phyloP scores from a whole-genome alignment of 2,888 invertebrate species.

The Ditylenchus weischeri region DNA sequence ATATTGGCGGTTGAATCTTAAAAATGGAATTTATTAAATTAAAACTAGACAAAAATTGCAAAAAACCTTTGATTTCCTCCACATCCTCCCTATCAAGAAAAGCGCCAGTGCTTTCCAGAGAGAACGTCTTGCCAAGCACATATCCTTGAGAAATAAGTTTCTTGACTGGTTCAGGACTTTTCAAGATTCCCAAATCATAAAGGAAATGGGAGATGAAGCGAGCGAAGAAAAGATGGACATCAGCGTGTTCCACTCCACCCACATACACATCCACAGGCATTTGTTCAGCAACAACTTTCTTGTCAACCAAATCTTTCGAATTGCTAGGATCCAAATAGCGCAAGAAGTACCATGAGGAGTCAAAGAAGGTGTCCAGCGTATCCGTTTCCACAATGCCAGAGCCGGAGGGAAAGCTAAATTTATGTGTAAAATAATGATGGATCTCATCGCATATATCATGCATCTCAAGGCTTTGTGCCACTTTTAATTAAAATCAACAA shows the following conservation, averaged over 20 bases:
- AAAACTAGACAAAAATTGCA: slow-evolving; percentile 5
- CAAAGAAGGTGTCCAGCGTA: slow-evolving; percentile 99
- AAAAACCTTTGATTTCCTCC: slow-evolving; percentile 13
- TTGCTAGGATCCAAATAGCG: slow-evolving; percentile 82
- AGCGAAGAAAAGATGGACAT: slow-evolving; percentile 91
- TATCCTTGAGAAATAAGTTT: slow-evolving; percentile 89
- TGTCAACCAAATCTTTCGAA: slow-evolving; percentile 69
- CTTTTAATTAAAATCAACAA: no score
- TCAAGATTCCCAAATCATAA: slow-evolving; percentile 73
- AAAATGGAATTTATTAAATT: neutral
- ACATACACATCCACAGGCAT: slow-evolving; percentile 30
- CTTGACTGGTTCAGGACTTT: slow-evolving; percentile 81
- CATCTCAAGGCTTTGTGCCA: no score
- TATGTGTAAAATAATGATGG: neutral
- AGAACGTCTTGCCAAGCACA: slow-evolving; percentile 80
- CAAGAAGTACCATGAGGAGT: slow-evolving; percentile 96
- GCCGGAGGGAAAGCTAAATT: slow-evolving; percentile 54
- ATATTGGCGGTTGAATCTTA: no score
- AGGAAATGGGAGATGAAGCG: slow-evolving; percentile 90
- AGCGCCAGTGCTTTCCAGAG: slow-evolving; percentile 67
- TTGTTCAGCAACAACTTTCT: slow-evolving; percentile 75
- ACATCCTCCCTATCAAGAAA: neutral
- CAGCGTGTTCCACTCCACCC: slow-evolving; percentile 65
- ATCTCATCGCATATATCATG: neutral
- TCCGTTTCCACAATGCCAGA: slow-evolving; percentile 82